Conservation (phyloP, 2,888 invertebrate species). For the Polydrusus pterygomalis region DNA sequence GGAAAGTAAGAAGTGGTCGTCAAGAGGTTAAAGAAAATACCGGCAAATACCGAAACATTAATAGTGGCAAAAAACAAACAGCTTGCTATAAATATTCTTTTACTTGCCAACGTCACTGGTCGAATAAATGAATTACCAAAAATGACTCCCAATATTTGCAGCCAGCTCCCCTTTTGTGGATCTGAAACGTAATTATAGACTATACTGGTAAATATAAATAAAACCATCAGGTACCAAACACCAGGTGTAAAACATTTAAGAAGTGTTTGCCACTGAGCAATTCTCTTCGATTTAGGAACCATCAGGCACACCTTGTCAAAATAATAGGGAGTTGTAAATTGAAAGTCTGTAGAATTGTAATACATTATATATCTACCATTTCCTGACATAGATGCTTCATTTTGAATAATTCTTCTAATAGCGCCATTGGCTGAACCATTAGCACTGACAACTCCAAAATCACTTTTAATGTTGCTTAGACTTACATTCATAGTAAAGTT, state of each 20-base stretch:
- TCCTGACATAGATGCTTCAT: constrained; percentile 23
- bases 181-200: constrained; percentile 14
- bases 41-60: not conserved
- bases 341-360: constrained; percentile 16
- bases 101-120: not conserved
- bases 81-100: constrained; percentile 11
- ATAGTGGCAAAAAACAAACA: constrained; percentile 24
- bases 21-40: constrained; percentile 6
- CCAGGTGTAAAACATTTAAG: not conserved
- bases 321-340: constrained; percentile 8
- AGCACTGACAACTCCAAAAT: constrained; percentile 8
- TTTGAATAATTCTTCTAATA: constrained; percentile 7
- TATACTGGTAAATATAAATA: constrained; percentile 4
- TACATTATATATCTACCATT: constrained; percentile 28
- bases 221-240: constrained; percentile 11
- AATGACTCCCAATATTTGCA: constrained; percentile 8
- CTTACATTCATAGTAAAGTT: constrained; percentile 19
- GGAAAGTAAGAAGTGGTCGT: constrained; percentile 5
- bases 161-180: not conserved
- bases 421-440: constrained; percentile 17
- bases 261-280: constrained; percentile 19
- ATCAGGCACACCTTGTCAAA: constrained; percentile 8
- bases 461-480: constrained; percentile 22
- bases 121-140: not conserved
- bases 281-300: constrained; percentile 15